A percentile compares a stretch with the other conserved stretches of the same genome.
Evolutionary conservation across 2,888 invertebrate species (phyloP).

Genomic region (Chalcosyrphus nemorum): DNA sequence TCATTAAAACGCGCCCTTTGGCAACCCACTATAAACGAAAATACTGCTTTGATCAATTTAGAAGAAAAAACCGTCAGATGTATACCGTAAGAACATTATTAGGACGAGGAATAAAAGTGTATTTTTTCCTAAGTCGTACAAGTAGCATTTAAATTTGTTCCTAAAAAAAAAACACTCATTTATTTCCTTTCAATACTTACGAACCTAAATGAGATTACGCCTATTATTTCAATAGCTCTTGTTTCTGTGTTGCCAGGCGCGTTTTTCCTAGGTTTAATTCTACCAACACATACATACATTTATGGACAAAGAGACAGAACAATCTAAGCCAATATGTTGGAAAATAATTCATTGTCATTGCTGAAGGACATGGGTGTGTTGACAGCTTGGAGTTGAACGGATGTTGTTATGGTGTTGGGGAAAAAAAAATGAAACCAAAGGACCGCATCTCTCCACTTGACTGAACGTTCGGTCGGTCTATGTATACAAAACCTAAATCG

Average conservation of each 20-base stretch:
- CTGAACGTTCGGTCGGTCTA: not conserved
- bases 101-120: constrained; percentile 1
- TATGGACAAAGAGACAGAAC: not conserved
- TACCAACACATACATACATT: not conserved
- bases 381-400: constrained; percentile 9
- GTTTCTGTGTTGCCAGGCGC: not conserved
- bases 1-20: constrained; percentile 42
- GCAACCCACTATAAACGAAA: constrained; percentile 29
- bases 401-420: not conserved
- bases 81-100: constrained; percentile 15
- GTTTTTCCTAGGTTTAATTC: not conserved
- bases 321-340: constrained; percentile 12
- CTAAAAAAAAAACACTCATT: not conserved
- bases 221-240: not conserved
- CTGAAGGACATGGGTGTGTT: constrained; percentile 21
- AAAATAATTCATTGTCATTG: constrained; percentile 33
- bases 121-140: not conserved
- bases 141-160: constrained; percentile 13
- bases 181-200: not conserved
- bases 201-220: constrained; percentile 11
- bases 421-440: constrained; percentile 14
- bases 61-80: constrained; percentile 7
- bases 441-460: constrained; percentile 16
- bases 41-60: constrained; percentile 38
- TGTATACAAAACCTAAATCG: constrained; percentile 6